Conservation (phyloP, 2,113 vertebrate species). For the Clinocottus analis region DNA sequence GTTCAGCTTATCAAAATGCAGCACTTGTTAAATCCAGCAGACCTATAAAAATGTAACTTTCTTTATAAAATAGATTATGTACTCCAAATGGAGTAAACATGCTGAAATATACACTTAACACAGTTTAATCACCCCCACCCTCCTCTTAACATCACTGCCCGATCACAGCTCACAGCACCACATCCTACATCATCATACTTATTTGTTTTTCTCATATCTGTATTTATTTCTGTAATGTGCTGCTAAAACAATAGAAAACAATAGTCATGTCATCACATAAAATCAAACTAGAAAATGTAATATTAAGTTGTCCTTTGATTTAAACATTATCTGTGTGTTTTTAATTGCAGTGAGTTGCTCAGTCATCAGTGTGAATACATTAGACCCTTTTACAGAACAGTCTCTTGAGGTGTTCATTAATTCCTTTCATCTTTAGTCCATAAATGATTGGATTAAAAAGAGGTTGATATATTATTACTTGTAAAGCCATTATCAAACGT, state of each 20-base stretch:
- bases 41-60: no score
- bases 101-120: neutral
- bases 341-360: neutral
- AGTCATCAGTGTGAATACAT: neutral
- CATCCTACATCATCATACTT: neutral
- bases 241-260: neutral
- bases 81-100: neutral
- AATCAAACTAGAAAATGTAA: neutral
- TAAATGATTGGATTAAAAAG: conserved; percentile 52
- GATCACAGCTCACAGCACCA: no score
- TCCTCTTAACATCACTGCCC: neutral
- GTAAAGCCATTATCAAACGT: conserved; percentile 44
- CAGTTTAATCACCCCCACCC: neutral
- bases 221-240: neutral
- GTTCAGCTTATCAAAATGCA: no score
- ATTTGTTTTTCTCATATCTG: neutral
- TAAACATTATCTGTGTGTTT: neutral
- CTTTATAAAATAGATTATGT: no score
- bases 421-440: conserved; percentile 39
- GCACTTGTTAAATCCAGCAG: no score
- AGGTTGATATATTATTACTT: conserved; percentile 30
- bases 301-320: neutral
- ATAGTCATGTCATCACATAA: no score
- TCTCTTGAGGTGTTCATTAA: conserved; percentile 13
- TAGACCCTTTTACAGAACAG: neutral